Evolutionary conservation across 2,888 invertebrate species (phyloP), one percentile per base, ranked within the genome.

Genomic region (Portevinia maculata): DNA sequence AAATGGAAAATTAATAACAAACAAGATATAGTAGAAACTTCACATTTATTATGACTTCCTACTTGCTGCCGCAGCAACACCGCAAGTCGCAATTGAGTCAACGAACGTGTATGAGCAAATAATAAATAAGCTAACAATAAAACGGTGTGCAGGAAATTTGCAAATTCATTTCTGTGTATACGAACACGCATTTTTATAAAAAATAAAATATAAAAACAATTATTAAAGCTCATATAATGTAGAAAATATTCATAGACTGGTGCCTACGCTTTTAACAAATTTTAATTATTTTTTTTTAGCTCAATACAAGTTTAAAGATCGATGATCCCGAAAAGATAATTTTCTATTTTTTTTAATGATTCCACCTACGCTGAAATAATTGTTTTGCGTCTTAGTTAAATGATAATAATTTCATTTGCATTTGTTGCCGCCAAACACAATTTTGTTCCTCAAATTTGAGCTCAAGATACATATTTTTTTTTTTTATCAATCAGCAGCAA

Each of bases 241-340:
- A n/a, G n/a, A n/a, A n/a, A n/a, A n/a, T 41, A 65, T 53, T 65
- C 41, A 65, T 65, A 52, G 19, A n/a, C 1, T 15, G 2, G 9
- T 2, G 46, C 41, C 65, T 21, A 52, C 52, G 13, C 52, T 15
- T 15, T 3, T n/a, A 15, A 52, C 37, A 15, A 52, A 64, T 5
- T 15, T 32, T 65, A 41, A 65, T 37, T 59, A 34, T 50, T 48
- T 50, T 50, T 53, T 48, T 50, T 50, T n/a, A n/a, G n/a, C n/a
- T n/a, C n/a, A n/a, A n/a, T 52, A 53, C 39, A 65, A 50, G 41
- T 65, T 17, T 39, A 44, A 44, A 53, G 65, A 65, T 65, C 65
- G 41, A 52, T 65, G 53, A 65, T 65, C 65, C 53, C 32, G 11
- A 39, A 28, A 50, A 24, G n/a, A 17, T 15, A 1, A 37, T 9